Evolutionary conservation across 2,888 invertebrate species (phyloP).

Genomic region (Apamea sordens): DNA sequence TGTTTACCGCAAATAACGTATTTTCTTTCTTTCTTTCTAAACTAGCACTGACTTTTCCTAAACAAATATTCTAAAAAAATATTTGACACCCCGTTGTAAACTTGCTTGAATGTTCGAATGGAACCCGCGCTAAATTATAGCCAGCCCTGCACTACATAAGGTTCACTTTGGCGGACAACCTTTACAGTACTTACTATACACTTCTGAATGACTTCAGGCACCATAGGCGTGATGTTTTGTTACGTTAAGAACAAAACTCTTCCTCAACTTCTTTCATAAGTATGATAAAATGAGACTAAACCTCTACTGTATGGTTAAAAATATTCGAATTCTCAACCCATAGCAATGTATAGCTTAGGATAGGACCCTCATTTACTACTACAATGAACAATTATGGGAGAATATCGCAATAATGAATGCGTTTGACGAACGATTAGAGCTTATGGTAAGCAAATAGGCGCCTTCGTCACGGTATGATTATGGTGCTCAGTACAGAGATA

Average conservation of each 20-base stretch:
- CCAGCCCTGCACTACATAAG: too few species aligned
- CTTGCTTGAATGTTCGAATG: too few species aligned
- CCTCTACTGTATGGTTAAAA: neutral
- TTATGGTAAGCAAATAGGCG: neutral
- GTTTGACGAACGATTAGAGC: constrained; percentile 14
- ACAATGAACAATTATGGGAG: constrained; percentile 46
- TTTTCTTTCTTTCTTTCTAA: too few species aligned
- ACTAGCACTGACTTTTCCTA: too few species aligned
- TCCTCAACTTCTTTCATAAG: too few species aligned
- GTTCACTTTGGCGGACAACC: too few species aligned
- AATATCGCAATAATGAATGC: constrained; percentile 4
- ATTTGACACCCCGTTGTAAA: too few species aligned
- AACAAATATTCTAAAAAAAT: too few species aligned
- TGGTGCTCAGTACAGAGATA: neutral
- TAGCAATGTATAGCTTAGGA: neutral
- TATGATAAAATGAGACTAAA: neutral
- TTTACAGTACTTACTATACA: too few species aligned
- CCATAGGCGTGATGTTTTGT: neutral
- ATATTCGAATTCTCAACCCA: neutral
- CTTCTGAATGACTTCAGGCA: neutral
- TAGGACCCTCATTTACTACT: neutral
- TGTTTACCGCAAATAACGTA: too few species aligned
- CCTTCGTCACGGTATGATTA: neutral
- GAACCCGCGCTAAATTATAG: too few species aligned
- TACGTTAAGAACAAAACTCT: neutral